Conservation (phyloP, 2,113 vertebrate genomes). For the Stictonetta naevosa region DNA sequence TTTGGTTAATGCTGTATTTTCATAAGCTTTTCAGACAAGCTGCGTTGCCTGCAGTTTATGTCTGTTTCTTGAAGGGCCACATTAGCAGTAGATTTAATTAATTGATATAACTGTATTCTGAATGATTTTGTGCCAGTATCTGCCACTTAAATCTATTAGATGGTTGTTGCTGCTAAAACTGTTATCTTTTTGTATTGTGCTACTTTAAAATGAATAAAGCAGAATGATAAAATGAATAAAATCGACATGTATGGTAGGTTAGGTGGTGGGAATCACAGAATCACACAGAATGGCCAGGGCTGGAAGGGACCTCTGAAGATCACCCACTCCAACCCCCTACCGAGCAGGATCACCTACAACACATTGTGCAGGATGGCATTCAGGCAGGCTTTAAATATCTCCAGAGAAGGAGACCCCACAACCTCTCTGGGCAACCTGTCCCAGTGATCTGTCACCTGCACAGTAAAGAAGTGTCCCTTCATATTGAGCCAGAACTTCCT, state of each 20-base stretch:
- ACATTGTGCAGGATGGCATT: no score
- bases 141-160: not conserved
- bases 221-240: not conserved
- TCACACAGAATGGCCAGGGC: no score
- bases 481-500: no score
- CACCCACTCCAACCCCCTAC: no score
- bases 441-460: no score
- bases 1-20: constrained; percentile 1
- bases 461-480: no score
- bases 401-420: no score
- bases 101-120: not conserved
- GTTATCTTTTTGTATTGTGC: not conserved
- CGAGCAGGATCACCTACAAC: no score
- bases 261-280: not conserved
- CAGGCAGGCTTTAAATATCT: no score
- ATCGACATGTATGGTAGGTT: not conserved
- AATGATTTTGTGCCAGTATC: not conserved
- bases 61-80: not conserved
- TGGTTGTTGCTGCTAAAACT: not conserved
- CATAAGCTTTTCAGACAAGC: not conserved
- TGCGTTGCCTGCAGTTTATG: not conserved
- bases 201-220: not conserved
- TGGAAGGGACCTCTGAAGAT: no score
- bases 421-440: no score
- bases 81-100: constrained; percentile 19